phyloP scores from a whole-genome alignment of 2,888 invertebrate species.

The Nymphalis polychloros region DNA sequence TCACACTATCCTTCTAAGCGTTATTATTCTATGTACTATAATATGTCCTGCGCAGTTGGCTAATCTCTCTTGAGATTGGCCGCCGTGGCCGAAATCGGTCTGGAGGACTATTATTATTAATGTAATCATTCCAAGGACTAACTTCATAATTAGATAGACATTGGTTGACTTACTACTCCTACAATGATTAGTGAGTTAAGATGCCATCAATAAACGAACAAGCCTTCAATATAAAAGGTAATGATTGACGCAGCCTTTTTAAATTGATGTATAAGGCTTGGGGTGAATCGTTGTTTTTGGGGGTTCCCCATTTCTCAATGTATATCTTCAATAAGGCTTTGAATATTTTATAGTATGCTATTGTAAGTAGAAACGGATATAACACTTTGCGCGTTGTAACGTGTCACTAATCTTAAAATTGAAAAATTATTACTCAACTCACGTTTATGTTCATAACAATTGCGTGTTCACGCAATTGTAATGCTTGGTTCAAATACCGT shows the following conservation, averaged over 20 bases:
- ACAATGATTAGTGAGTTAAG: no score
- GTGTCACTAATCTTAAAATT: slow-evolving; percentile 33
- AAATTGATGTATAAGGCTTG: not conserved
- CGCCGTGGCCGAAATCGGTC: no score
- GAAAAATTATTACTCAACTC: slow-evolving; percentile 31
- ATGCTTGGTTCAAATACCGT: slow-evolving; percentile 13
- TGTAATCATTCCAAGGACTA: no score
- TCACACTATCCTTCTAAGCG: no score
- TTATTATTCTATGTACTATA: no score
- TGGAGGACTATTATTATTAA: no score
- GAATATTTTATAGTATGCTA: slow-evolving; percentile 12
- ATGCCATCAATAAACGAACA: no score
- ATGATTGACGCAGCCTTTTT: not conserved
- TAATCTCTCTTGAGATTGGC: no score
- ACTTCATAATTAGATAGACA: no score
- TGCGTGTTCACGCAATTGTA: slow-evolving; percentile 21
- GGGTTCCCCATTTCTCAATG: not conserved
- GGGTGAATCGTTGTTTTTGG: not conserved
- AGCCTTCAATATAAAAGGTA: no score
- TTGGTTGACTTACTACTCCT: no score
- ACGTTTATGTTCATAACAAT: slow-evolving; percentile 30
- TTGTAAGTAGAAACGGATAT: slow-evolving; percentile 11
- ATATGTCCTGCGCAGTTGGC: no score
- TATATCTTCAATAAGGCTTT: slow-evolving; percentile 1
- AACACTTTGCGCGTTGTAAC: slow-evolving; percentile 1